Percentiles rank a stretch among this genome's conserved stretches.
phyloP scores from a whole-genome alignment of 2,797 vertebrate species.

The Pangasius krempfi region DNA sequence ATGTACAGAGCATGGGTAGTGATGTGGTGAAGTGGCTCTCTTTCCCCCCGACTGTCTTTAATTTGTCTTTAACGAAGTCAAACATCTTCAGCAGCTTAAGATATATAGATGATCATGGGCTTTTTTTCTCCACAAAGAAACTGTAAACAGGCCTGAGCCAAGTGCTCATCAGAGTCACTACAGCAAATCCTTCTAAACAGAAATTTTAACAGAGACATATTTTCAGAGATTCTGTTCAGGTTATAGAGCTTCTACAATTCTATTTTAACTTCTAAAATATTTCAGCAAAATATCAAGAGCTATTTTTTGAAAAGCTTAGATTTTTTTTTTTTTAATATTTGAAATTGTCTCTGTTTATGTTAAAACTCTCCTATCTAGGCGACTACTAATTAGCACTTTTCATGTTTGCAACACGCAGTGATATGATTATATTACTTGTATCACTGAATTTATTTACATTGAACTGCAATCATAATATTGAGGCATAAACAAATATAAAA shows the following conservation, averaged over 20 bases:
- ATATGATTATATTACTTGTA: too few species aligned
- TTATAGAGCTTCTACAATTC: neutral
- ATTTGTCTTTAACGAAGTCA: constrained; percentile 8
- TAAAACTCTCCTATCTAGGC: neutral
- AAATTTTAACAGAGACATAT: neutral
- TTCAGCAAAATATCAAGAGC: neutral
- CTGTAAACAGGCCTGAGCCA: neutral
- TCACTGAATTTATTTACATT: neutral
- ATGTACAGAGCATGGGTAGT: neutral
- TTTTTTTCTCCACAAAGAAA: neutral
- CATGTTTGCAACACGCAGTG: neutral
- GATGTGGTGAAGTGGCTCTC: neutral
- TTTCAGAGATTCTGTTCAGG: neutral
- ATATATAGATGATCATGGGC: neutral
- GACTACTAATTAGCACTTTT: neutral
- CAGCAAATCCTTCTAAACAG: neutral
- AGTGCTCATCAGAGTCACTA: neutral
- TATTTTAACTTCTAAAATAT: neutral
- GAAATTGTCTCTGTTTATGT: neutral
- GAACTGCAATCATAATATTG: neutral
- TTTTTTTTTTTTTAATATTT: neutral
- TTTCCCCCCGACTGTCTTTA: neutral
- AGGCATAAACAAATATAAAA: neutral
- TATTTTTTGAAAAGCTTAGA: neutral
- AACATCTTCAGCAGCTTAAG: neutral